Conservation (phyloP, 1,140 invertebrate genomes). For the Trichonephila clavata region DNA sequence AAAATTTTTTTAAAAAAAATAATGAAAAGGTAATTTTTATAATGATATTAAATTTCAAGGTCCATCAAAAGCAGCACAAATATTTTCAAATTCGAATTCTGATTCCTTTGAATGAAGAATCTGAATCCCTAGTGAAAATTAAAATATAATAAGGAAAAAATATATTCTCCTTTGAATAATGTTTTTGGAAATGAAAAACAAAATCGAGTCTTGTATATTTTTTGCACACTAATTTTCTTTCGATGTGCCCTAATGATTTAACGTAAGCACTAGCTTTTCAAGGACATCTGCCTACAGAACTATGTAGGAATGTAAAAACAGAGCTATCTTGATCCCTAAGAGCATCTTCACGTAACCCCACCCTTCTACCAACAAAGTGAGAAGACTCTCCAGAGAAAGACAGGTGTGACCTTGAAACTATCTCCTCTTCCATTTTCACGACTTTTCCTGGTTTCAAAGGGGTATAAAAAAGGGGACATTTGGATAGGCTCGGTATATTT, state of each 20-base stretch:
- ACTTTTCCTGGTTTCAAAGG: neutral
- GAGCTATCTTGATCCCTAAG: neutral
- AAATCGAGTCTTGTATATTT: neutral
- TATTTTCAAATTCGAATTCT: neutral
- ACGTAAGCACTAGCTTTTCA: neutral
- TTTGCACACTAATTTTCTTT: neutral
- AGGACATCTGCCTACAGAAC: neutral
- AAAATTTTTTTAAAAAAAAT: too few relatives aligned
- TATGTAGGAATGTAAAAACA: neutral
- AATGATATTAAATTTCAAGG: too few relatives aligned
- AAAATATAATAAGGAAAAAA: too few relatives aligned
- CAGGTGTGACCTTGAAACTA: neutral
- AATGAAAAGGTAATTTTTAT: too few relatives aligned
- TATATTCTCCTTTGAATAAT: too few relatives aligned
- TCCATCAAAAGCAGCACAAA: too few relatives aligned
- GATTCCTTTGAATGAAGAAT: neutral
- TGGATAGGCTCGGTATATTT: slow-evolving; percentile 10
- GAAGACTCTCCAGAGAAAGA: neutral
- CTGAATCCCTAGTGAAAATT: too few relatives aligned
- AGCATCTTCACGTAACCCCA: neutral
- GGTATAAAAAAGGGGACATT: neutral
- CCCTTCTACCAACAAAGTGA: neutral
- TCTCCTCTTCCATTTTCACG: neutral
- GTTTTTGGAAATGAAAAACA: neutral
- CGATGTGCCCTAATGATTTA: neutral